These are phyloP conservation scores for Dryobota labecula DNA, from an alignment of 2,888 invertebrate species.

Conservation along the genomic window DNA sequence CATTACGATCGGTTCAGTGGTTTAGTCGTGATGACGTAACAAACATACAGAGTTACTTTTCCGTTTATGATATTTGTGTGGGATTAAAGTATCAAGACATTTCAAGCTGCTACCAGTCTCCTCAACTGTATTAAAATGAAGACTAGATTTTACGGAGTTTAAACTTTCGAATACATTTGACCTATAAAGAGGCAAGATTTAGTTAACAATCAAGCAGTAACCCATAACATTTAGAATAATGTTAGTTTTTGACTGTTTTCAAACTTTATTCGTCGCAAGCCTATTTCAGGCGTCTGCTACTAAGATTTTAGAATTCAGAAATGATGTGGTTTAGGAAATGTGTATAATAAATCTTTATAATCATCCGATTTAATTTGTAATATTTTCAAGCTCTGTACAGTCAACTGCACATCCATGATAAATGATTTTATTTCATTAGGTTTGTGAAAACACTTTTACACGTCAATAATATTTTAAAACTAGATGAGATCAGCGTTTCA, in stretches of 20 bases:
- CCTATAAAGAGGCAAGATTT: slow-evolving; percentile 27
- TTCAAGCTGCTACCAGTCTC: slow-evolving; percentile 28
- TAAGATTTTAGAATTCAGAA: slow-evolving; percentile 23
- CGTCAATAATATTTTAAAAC: too few relatives aligned
- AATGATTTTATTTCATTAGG: too few relatives aligned
- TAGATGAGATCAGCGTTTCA: too few relatives aligned
- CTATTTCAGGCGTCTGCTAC: slow-evolving; percentile 17
- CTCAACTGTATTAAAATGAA: slow-evolving; percentile 62
- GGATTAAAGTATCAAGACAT: slow-evolving; percentile 40
- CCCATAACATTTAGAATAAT: slow-evolving; percentile 41
- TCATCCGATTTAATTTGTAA: neutral
- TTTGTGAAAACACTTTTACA: too few relatives aligned
- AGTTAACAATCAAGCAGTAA: slow-evolving; percentile 34
- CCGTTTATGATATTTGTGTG: neutral
- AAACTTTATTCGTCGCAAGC: slow-evolving; percentile 1
- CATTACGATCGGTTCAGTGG: neutral
- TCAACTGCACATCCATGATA: neutral
- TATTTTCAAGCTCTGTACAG: neutral
- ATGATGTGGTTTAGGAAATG: neutral
- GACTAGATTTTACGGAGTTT: slow-evolving; percentile 62
- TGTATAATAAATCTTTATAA: neutral
- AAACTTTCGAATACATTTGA: slow-evolving; percentile 34
- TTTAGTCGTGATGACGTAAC: neutral
- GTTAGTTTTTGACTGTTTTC: slow-evolving; percentile 12
- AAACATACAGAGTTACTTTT: neutral